Conservation (phyloP, 2,797 vertebrate species). For the Brachymystax lenok region DNA sequence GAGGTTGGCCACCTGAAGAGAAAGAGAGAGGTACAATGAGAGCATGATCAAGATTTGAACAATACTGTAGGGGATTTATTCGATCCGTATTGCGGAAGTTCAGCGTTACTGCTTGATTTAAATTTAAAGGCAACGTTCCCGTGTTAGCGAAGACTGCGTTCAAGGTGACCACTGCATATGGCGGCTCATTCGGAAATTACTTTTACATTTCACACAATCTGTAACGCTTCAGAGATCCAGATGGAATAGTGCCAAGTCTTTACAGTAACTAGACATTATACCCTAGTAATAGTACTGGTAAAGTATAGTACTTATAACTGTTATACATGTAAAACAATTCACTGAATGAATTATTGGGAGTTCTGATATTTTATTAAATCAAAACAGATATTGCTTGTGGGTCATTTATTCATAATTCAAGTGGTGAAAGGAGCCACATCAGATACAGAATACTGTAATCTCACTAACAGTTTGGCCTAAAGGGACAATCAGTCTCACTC, state of each 20-base stretch:
- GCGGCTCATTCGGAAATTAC: no score
- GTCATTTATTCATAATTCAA: conserved; percentile 33
- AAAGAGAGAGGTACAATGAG: background rate
- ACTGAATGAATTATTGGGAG: background rate
- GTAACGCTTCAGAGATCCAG: no score
- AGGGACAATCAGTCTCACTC: conserved; percentile 52
- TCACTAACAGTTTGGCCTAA: conserved; percentile 16
- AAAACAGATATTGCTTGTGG: conserved; percentile 27
- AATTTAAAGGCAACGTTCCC: no score
- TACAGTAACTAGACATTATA: background rate
- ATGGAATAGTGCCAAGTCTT: background rate
- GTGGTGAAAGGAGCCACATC: conserved; percentile 27
- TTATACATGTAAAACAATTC: background rate
- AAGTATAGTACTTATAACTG: background rate
- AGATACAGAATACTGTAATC: conserved; percentile 5
- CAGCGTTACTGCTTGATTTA: no score
- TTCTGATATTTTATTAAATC: conserved; percentile 11
- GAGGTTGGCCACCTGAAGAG: conserved; percentile 93
- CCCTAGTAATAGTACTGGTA: no score
- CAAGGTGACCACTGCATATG: no score
- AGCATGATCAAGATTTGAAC: background rate
- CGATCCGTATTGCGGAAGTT: no score
- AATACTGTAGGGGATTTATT: background rate
- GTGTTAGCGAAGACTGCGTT: no score
- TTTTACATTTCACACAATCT: no score